Evolutionary conservation across 1,140 invertebrate species (phyloP).

Genomic region (Solenopsis invicta): DNA sequence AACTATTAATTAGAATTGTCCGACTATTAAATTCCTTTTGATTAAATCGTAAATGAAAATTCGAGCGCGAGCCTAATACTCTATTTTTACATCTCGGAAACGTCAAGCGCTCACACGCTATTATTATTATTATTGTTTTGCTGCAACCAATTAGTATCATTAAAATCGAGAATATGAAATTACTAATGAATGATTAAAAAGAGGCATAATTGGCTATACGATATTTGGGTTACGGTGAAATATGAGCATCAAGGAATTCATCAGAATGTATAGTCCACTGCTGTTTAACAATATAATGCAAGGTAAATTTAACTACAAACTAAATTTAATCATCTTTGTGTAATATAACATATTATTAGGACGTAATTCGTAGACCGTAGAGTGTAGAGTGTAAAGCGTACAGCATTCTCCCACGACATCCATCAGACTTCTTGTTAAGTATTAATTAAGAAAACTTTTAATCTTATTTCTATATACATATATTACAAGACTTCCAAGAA

Average conservation of each 20-base stretch:
- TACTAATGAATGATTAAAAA: constrained; percentile 40
- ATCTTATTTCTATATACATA: background rate
- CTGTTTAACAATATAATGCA: constrained; percentile 21
- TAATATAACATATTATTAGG: constrained; percentile 12
- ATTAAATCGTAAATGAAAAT: constrained; percentile 40
- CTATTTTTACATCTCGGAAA: background rate
- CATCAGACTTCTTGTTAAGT: background rate
- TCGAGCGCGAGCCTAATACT: background rate
- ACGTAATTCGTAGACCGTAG: too few species aligned
- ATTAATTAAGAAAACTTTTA: constrained; percentile 2
- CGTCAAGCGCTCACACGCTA: background rate
- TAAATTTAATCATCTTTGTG: constrained; percentile 23
- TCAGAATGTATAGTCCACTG: background rate
- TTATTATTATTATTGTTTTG: constrained; percentile 18
- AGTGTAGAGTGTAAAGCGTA: too few species aligned
- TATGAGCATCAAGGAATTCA: constrained; percentile 28
- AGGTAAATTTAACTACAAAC: constrained; percentile 7
- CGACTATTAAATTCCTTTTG: constrained; percentile 33
- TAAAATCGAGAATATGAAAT: constrained; percentile 48
- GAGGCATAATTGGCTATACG: constrained; percentile 30
- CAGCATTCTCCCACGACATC: background rate
- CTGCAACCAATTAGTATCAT: constrained; percentile 43
- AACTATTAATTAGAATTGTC: constrained; percentile 40
- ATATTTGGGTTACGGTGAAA: constrained; percentile 23
- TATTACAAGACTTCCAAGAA: background rate